Percentiles rank a stretch among this genome's conserved stretches.
These are phyloP conservation scores for Ommatoiulus sabulosus DNA, from an alignment of 2,888 invertebrate species.

Conservation along the genomic window DNA sequence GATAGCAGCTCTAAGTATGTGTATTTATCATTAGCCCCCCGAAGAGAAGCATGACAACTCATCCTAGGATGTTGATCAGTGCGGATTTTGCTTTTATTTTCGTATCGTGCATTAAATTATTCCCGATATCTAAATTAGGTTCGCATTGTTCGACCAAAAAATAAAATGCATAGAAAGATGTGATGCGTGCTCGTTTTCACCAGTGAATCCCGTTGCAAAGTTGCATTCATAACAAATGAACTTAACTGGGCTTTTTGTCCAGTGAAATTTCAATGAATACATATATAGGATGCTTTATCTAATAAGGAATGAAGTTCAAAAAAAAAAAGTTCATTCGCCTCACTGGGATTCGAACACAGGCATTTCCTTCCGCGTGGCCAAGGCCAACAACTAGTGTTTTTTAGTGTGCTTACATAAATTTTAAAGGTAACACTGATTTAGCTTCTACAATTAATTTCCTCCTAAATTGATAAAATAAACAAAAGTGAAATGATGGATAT, in stretches of 20 bases:
- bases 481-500: too few relatives aligned
- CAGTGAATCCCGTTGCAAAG: not conserved
- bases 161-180: not conserved
- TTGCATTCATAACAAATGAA: not conserved
- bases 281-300: not conserved
- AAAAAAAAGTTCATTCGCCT: not conserved
- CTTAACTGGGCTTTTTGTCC: not conserved
- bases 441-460: too few relatives aligned
- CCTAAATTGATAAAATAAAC: too few relatives aligned
- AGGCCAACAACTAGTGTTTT: too few relatives aligned
- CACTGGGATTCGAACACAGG: not conserved
- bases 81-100: slow-evolving; percentile 9
- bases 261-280: not conserved
- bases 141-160: not conserved
- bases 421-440: too few relatives aligned
- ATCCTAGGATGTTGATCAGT: not conserved
- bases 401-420: too few relatives aligned
- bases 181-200: not conserved
- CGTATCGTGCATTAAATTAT: slow-evolving; percentile 2
- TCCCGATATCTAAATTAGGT: not conserved
- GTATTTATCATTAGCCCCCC: slow-evolving; percentile 10
- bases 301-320: not conserved
- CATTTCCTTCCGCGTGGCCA: too few relatives aligned
- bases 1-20: not conserved
- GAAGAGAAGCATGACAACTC: not conserved